Evolutionary conservation across 2,797 vertebrate species (phyloP).

Genomic region (Huso huso): DNA sequence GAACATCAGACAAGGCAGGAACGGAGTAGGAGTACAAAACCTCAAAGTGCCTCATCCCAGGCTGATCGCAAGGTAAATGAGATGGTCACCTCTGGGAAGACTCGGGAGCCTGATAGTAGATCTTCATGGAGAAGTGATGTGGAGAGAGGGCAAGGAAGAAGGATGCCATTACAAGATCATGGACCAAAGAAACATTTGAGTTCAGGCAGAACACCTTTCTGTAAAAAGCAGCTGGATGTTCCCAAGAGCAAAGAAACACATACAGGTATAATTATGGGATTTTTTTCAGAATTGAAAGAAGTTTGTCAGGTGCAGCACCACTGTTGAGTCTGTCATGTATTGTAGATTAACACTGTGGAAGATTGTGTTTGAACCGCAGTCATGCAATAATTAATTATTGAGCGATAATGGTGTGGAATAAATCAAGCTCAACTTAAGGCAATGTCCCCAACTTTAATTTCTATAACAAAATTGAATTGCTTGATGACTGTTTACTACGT

Average conservation of each 20-base stretch:
- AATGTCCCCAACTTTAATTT: no score
- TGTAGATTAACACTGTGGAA: neutral
- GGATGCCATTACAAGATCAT: slow-evolving; percentile 46
- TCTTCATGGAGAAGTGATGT: slow-evolving; percentile 3
- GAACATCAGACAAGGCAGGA: slow-evolving; percentile 46
- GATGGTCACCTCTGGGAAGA: slow-evolving; percentile 35
- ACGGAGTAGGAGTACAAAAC: slow-evolving; percentile 36
- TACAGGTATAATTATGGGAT: slow-evolving; percentile 63
- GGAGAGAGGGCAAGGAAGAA: slow-evolving; percentile 49
- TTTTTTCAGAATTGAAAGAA: neutral
- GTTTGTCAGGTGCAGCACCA: neutral
- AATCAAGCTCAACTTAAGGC: no score
- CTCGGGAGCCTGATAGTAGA: slow-evolving; percentile 36
- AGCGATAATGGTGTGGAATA: no score
- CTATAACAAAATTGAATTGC: no score
- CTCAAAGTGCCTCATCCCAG: slow-evolving; percentile 21
- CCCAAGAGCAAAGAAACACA: slow-evolving; percentile 92
- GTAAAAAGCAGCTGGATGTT: slow-evolving; percentile 63
- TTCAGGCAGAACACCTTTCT: slow-evolving; percentile 54
- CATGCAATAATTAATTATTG: neutral
- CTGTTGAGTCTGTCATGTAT: no score
- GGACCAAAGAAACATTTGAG: slow-evolving; percentile 56
- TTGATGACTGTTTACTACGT: no score
- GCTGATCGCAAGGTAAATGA: slow-evolving; percentile 44
- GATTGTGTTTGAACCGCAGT: neutral